Base-by-base conservation (phyloP, 2,888 invertebrate genomes). In the Atethmia centrago region DNA sequence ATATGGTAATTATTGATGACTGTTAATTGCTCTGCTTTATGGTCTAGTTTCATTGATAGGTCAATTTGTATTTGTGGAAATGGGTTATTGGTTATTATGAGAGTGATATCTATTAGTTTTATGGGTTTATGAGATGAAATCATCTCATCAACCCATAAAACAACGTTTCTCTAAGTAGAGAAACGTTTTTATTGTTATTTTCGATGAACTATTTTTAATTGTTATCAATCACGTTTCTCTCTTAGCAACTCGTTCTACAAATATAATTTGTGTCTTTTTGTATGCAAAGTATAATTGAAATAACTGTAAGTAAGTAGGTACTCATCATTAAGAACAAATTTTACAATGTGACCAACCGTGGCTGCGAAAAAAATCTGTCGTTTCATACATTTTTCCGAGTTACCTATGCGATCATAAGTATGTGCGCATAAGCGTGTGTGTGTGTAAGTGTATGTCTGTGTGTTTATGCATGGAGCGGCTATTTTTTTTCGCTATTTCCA, bases 21-120 rank as follows among this genome's bases (percentile, higher is more conserved):
- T 65, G 69, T 78, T 79, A 80, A 83, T 83, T 83, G 77, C 25
- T 67, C 67, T 55, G 56, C 45, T 80, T 80, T 74, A 51, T 72
- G 31, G 40, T 65, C 16, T 28, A 67, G 47, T 58, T 47, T 56
- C 12, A 58, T 59, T 51, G 64, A 55, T 21, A 40, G 45, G 36
- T 59, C 42, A 61, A 55, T 71, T 80, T 55, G 8, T 31, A 25
- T 31, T 63, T 40, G 7, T 28, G 3, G 25, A 80, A 68, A 51
- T 74, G n/a, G 42, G 42, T 61, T 67, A 14, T n/a, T 16, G 14
- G 31, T 1, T 51, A 58, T 1, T 51, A 58, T 21, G 10, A n/a
- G 28, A 31, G 3, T 47, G 4, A 36, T 58, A 58, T 59, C 19
- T 65, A 10, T 65, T 45, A 56, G 25, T 21, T 12, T 36, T 36